These are phyloP conservation scores for Heliconius ismenius DNA, from an alignment of 2,888 invertebrate genomes.

Conservation along the genomic window DNA sequence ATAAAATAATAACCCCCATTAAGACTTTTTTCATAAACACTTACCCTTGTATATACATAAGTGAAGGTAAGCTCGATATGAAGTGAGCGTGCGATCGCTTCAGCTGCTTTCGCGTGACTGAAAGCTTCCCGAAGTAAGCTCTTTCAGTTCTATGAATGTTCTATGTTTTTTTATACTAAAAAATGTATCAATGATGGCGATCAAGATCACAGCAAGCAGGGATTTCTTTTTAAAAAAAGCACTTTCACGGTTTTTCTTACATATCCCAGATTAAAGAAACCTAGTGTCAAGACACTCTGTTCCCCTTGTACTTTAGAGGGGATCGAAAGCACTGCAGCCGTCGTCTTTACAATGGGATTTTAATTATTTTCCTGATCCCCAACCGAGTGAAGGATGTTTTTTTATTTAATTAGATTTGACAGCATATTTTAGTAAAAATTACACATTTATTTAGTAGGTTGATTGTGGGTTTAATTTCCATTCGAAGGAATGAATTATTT, in stretches of 20 bases:
- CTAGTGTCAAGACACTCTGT: not conserved
- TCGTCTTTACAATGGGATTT: too few species aligned
- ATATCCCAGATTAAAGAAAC: not conserved
- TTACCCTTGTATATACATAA: not conserved
- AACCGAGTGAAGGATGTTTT: too few species aligned
- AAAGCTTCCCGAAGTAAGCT: conserved; percentile 9
- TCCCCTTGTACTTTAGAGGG: not conserved
- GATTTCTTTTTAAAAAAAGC: not conserved
- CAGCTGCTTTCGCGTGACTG: conserved; percentile 16
- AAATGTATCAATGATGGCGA: too few species aligned
- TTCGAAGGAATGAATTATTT: too few species aligned
- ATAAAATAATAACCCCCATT: not conserved
- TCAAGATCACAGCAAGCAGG: too few species aligned
- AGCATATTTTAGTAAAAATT: too few species aligned
- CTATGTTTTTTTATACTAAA: too few species aligned
- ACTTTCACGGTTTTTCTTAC: not conserved
- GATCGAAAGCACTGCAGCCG: too few species aligned
- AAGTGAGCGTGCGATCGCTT: conserved; percentile 13
- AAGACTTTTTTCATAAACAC: not conserved
- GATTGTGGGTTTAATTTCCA: too few species aligned
- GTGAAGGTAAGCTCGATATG: not conserved
- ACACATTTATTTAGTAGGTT: too few species aligned
- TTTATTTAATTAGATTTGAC: too few species aligned
- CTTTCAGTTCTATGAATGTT: conserved; percentile 22
- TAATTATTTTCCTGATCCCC: too few species aligned